A percentile compares a stretch with the other conserved stretches of the same genome.
These are phyloP conservation scores for Psophia crepitans DNA, from an alignment of 2,113 vertebrate genomes.

Conservation along the genomic window DNA sequence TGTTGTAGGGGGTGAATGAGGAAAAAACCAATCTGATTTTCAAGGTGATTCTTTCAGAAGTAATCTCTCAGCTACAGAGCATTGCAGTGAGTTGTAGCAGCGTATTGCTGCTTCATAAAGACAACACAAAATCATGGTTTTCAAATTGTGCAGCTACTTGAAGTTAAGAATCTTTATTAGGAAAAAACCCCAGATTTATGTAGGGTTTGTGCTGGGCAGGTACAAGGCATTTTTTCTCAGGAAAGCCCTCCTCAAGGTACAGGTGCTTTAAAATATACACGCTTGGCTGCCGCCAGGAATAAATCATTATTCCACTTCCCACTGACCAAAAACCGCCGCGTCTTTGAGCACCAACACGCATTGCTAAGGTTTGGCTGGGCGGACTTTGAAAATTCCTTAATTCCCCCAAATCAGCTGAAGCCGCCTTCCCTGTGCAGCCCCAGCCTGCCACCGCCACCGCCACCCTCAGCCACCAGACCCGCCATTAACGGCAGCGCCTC, in stretches of 20 bases:
- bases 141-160: not conserved
- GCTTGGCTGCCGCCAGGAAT: not conserved
- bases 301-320: not conserved
- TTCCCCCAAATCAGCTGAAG: not conserved
- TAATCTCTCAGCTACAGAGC: not conserved
- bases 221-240: not conserved
- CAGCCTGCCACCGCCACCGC: not conserved
- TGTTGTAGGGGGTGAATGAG: not conserved
- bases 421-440: too few relatives aligned
- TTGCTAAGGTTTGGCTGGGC: rapidly evolving
- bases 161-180: not conserved
- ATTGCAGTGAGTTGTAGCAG: not conserved
- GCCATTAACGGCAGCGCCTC: not conserved
- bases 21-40: not conserved
- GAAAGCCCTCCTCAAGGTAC: not conserved
- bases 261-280: rapidly evolving
- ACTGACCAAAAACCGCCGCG: rapidly evolving
- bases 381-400: not conserved
- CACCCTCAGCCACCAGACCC: not conserved
- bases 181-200: not conserved
- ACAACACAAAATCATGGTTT: not conserved
- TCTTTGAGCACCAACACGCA: rapidly evolving
- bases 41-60: not conserved
- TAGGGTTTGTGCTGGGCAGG: not conserved
- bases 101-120: not conserved